A percentile compares a stretch with the other conserved stretches of the same genome.
Conservation (phyloP, 1,140 invertebrate species). For the Diabrotica undecimpunctata region DNA sequence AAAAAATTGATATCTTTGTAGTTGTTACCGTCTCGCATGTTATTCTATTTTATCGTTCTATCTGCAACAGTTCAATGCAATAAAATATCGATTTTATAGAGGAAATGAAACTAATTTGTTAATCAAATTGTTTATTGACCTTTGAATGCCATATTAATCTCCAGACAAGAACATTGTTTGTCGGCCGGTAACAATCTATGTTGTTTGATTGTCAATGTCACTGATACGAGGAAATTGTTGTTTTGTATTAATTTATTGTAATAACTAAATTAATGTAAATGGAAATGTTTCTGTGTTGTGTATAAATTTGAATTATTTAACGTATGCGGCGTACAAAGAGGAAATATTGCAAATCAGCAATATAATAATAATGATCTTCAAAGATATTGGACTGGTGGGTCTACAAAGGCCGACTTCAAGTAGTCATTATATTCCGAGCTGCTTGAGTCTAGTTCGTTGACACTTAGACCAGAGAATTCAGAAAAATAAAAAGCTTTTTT, state of each 20-base stretch:
- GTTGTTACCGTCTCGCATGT: background rate
- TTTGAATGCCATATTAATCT: constrained; percentile 4
- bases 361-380: too few relatives aligned
- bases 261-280: background rate
- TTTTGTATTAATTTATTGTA: background rate
- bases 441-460: too few relatives aligned
- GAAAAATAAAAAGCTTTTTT: too few relatives aligned
- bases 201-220: background rate
- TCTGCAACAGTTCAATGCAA: background rate
- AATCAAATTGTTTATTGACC: constrained; percentile 1
- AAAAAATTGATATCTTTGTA: background rate
- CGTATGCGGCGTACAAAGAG: background rate
- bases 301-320: background rate
- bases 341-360: background rate
- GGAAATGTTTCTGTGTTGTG: background rate
- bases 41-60: background rate
- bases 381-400: too few relatives aligned
- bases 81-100: background rate
- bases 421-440: too few relatives aligned
- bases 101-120: background rate
- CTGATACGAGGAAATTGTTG: background rate
- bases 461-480: too few relatives aligned
- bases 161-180: background rate
- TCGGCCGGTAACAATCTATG: background rate
- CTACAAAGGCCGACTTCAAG: too few relatives aligned